These are phyloP conservation scores for Etia nguti DNA, from an alignment of 2,113 vertebrate species.

Conservation along the genomic window DNA sequence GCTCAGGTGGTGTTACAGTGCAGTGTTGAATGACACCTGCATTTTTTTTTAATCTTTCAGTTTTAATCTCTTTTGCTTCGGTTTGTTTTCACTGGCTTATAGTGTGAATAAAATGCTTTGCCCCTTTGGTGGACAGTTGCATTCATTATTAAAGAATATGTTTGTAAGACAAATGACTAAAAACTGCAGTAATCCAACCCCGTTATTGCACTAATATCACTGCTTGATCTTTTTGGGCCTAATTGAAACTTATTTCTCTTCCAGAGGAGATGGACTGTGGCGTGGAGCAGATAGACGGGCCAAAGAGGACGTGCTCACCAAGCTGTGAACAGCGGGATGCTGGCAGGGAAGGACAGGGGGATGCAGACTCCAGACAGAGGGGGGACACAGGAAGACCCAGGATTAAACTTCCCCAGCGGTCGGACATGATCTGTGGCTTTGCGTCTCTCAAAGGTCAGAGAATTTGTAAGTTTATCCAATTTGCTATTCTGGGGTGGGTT, in stretches of 20 bases:
- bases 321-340: slow-evolving; percentile 86
- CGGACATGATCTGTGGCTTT: slow-evolving; percentile 96
- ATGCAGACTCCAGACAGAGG: slow-evolving; percentile 53
- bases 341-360: slow-evolving; percentile 71
- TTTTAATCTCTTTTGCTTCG: neutral
- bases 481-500: neutral
- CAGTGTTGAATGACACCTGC: neutral
- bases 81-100: neutral
- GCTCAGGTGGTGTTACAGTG: neutral
- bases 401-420: slow-evolving; percentile 86
- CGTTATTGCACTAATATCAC: neutral
- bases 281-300: slow-evolving; percentile 89
- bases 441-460: slow-evolving; percentile 91
- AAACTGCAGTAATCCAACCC: neutral
- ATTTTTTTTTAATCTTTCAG: neutral
- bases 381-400: slow-evolving; percentile 72
- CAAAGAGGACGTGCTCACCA: slow-evolving; percentile 62
- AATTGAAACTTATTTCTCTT: neutral
- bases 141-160: neutral
- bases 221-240: neutral
- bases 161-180: neutral
- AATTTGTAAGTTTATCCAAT: slow-evolving; percentile 47
- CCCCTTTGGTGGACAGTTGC: neutral
- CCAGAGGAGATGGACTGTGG: slow-evolving; percentile 83
- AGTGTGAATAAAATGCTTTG: neutral